Evolutionary conservation across 2,113 vertebrate genomes (phyloP).

Genomic region (Pollimyrus isidori): DNA sequence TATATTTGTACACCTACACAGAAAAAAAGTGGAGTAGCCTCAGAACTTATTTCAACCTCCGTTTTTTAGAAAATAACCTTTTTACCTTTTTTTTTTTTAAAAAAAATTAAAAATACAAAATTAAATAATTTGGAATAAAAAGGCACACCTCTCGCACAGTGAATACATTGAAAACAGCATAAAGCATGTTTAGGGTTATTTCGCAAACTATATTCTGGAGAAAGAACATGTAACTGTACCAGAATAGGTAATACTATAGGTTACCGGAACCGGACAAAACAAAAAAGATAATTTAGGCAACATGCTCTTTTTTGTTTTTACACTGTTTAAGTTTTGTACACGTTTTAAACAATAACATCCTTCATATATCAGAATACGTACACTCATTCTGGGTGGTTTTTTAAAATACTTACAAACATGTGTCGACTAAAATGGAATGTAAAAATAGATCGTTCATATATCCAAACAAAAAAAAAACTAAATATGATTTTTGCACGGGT

Average conservation of each 20-base stretch:
- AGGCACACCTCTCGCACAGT: conserved; percentile 98
- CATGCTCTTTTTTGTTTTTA: conserved; percentile 43
- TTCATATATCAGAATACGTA: conserved; percentile 59
- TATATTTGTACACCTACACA: conserved; percentile 13
- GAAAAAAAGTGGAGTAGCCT: conserved; percentile 29
- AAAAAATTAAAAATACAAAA: conserved; percentile 67
- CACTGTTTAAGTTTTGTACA: conserved; percentile 49
- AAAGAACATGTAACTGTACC: conserved; percentile 18
- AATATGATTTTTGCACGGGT: conserved; percentile 45
- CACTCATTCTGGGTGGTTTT: conserved; percentile 46
- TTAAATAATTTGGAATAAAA: conserved; percentile 74
- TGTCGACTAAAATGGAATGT: conserved; percentile 60
- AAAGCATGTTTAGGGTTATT: conserved; percentile 60
- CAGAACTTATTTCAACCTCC: conserved; percentile 41
- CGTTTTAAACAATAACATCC: conserved; percentile 59
- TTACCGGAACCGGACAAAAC: conserved; percentile 22
- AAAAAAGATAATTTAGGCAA: conserved; percentile 62
- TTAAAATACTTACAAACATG: conserved; percentile 30
- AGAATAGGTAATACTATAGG: conserved; percentile 23
- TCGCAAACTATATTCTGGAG: conserved; percentile 10
- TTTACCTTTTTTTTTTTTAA: conserved; percentile 42
- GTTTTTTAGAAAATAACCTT: conserved; percentile 59
- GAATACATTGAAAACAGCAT: conserved; percentile 71
- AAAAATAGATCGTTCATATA: conserved; percentile 61
- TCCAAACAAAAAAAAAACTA: conserved; percentile 37